Base-by-base conservation (phyloP, 2,888 invertebrate genomes). In the Agrotis puta region DNA sequence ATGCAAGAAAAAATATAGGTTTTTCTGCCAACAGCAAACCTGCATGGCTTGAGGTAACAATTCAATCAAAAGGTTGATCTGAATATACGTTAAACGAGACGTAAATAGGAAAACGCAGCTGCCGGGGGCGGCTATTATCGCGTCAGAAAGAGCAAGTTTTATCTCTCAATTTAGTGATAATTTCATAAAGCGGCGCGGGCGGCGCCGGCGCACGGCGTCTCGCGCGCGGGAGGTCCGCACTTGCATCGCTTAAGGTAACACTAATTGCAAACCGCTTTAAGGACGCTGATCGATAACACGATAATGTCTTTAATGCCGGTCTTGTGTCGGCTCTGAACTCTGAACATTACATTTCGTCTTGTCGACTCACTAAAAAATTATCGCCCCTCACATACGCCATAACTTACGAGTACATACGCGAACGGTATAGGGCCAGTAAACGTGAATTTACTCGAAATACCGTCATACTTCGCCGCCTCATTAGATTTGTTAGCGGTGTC, bases 111-210 rank as follows among this genome's bases (percentile, higher is more conserved):
- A 88, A 91, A 85, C 73, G 79, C 85, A 88, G 85, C 84, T 74
- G 87, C 91, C 87, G 85, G 86, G 86, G 88, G 91, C 86, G 82
- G 88, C 87, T 90, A 94, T 94, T 94, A 94, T 90, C 92, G 88
- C 91, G 93, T 94, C 94, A 92, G 88, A 83, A 87, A 86, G 85
- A 89, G 88, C 87, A 81, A 90, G 89, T 88, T 92, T 94, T 95
- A 94, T 94, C 92, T 93, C 95, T 95, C 93, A 95, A 94, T 94
- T 94, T 91, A 91, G 91, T 91, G 93, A 93, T 95, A 93, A 94
- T 94, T 95, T 92, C 92, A 93, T 93, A 92, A 93, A 75, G 75
- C 47, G 53, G 63, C 45, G 73, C 73, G 91, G 88, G 90, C 91
- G 91, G 90, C 89, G 88, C 88, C 87, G 83, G 82, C 81, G 87